Evolutionary conservation across 2,113 vertebrate species (phyloP), one percentile per base, ranked within the genome.

Genomic region (Larimichthys crocea): DNA sequence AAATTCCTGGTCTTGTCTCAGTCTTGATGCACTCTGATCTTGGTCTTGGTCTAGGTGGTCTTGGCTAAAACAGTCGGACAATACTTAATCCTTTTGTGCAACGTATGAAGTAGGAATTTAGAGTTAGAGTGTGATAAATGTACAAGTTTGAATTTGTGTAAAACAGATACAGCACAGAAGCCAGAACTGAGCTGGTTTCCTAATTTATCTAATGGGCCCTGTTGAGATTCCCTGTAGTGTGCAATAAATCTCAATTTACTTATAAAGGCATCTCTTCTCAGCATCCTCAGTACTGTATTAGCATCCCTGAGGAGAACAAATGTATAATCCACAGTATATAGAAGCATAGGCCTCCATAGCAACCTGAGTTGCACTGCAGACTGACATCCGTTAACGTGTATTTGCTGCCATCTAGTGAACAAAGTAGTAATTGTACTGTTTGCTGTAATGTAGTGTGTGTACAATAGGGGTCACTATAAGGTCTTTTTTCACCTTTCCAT

Each of bases 391-490:
- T 80, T 60, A 7, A 35, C 65, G 69, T 83, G 69, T 57, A 57
- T 89, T 60, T 93, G 86, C 88, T 91, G 48, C 80, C 86, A 92
- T 87, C 93, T 90, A 79, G 82, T 86, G 91, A 85, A 4, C 12
- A n/a, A 1, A 31, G 0, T 1, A 0, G 15, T 0, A 11, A 20
- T 16, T 12, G 11, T 20, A n/a, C 1, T 7, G 2, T 11, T 19
- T 22, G 17, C 15, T 90, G 79, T 62, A 83, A 79, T 88, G 40
- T 48, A 50, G 0, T 20, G n/a, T 80, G 17, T 56, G 63, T 50
- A 55, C 84, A n/a, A 20, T 20, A 83, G 92, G 60, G 73, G 88
- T 79, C 86, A 85, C 76, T 92, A 12, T 86, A 62, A 63, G 57
- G 24, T 74, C 15, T 72, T 72, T 75, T 82, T 72, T 60, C 46